These are phyloP conservation scores for Maccullochella peelii DNA, from an alignment of 2,113 vertebrate species.

Conservation along the genomic window DNA sequence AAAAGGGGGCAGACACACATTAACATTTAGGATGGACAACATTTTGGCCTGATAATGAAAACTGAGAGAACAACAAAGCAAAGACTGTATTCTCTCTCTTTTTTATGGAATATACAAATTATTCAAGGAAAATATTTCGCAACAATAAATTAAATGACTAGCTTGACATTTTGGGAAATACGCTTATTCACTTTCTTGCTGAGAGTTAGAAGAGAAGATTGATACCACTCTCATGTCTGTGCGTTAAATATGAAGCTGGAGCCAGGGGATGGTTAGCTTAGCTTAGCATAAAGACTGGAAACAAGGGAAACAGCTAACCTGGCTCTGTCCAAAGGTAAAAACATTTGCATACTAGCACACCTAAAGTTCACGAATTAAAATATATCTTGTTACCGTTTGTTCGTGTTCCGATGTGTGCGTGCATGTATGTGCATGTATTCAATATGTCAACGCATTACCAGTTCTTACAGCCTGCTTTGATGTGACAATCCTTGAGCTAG, in stretches of 20 bases:
- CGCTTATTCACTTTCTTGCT: neutral
- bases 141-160: neutral
- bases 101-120: neutral
- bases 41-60: conserved; percentile 13
- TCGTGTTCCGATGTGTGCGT: neutral
- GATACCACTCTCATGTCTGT: neutral
- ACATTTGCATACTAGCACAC: neutral
- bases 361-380: neutral
- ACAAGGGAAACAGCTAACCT: neutral
- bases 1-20: conserved; percentile 34
- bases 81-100: conserved; percentile 1
- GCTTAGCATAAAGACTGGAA: neutral
- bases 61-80: neutral
- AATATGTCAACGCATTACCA: conserved; percentile 25
- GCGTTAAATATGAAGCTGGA: neutral
- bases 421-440: neutral
- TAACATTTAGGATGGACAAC: conserved; percentile 31
- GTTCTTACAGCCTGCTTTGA: conserved; percentile 57
- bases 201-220: neutral
- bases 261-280: neutral
- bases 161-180: neutral
- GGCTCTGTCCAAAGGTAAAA: neutral
- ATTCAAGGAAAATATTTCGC: neutral
- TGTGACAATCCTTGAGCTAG: conserved; percentile 54
- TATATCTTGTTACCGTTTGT: neutral